Base-by-base conservation (phyloP, 2,797 vertebrate genomes). In the Enteromius paludinosus region DNA sequence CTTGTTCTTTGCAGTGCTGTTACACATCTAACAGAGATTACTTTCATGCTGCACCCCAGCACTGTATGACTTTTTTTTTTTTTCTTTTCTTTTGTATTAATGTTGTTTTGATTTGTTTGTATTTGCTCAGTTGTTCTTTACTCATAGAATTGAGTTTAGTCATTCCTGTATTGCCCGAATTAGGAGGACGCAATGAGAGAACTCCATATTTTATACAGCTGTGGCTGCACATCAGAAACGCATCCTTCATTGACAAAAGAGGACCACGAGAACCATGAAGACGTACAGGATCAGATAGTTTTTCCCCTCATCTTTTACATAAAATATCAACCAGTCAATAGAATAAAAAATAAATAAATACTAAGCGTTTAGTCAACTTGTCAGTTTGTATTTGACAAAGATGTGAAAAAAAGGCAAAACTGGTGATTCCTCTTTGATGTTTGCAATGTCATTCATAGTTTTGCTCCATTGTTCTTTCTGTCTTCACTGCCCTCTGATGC, bases 21-120 rank as follows among this genome's bases (percentile, higher is more conserved):
- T 59, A 69, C 64, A 69, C 73, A 59, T 83, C 49, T 83, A 69
- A 69, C 73, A 69, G 72, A 82, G 62, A 82, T 75, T 64, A 65
- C 70, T 73, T 75, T 75, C 70, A 41, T 74, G 33, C 45, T 80
- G 78, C 78, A 54, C 77, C 77, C 47, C 52, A 64, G 70, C 56
- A 76, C 72, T 69, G 23, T 68, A 59, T 69, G 61, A 74, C 45
- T 54, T 23, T 23, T 23, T 52, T 17, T 1, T 49, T 20, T 68
- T 47, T 18, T 18, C n/a, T n/a, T n/a, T n/a, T n/a, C 20, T 56
- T 81, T 77, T 83, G 25, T 69, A 59, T 61, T 70, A 47, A 28
- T 74, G 11, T 59, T 68, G 28, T 64, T 81, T 81, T 65, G 28
- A 64, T 70, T 81, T 47, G 47, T 69, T 77, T 59, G 65, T 77